These are phyloP conservation scores for Euura saliciscinereae DNA, from an alignment of 1,140 invertebrate genomes.

Conservation along the genomic window DNA sequence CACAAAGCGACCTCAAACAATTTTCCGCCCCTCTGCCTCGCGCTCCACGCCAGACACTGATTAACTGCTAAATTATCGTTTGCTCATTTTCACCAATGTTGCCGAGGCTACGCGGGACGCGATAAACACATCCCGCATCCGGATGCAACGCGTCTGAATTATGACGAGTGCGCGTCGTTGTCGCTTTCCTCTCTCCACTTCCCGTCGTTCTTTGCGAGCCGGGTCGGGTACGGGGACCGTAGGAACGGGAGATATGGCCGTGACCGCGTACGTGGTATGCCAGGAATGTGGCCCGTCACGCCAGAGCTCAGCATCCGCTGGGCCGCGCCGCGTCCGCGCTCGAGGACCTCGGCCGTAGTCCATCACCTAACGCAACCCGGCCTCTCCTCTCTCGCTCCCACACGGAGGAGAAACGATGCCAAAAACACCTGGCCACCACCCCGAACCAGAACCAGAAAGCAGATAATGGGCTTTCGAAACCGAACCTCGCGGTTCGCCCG, in stretches of 20 bases:
- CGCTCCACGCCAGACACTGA: not conserved
- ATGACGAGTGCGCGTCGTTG: not conserved
- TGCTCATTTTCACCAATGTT: too few species aligned
- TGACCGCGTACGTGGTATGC: conserved; percentile 57
- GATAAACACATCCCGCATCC: too few species aligned
- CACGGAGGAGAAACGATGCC: not conserved
- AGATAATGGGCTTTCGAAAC: not conserved
- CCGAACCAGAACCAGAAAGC: not conserved
- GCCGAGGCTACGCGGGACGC: too few species aligned
- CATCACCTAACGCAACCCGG: not conserved
- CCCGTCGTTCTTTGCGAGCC: not conserved
- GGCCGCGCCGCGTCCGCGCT: conserved; percentile 22
- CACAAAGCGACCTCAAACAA: conserved; percentile 20
- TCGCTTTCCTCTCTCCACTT: not conserved
- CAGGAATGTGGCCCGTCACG: conserved; percentile 58
- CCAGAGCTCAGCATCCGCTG: conserved; percentile 33
- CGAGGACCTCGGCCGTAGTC: conserved; percentile 5
- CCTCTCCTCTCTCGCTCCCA: not conserved
- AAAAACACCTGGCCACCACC: not conserved
- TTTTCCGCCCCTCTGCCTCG: conserved; percentile 17
- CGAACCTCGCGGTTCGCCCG: not conserved
- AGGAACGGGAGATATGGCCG: conserved; percentile 58
- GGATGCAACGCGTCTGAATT: too few species aligned
- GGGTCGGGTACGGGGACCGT: not conserved
- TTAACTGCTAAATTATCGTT: too few species aligned